Evolutionary conservation across 2,113 vertebrate genomes (phyloP).

Genomic region (Leptodactylus fuscus): DNA sequence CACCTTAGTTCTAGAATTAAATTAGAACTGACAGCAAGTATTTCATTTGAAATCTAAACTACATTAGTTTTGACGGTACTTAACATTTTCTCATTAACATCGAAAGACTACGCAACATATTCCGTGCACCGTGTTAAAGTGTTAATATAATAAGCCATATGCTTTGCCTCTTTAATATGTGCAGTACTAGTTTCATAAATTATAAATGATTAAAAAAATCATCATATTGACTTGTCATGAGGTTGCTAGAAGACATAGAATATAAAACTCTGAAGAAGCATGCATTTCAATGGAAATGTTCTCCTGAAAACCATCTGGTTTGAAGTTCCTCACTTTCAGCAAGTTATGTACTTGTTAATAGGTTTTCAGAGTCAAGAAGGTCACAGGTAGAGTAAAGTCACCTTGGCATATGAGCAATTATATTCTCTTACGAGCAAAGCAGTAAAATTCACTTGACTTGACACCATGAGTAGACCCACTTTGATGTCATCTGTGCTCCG

Average conservation of each 20-base stretch:
- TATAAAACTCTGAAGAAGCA: slow-evolving; percentile 12
- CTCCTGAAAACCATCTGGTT: slow-evolving; percentile 59
- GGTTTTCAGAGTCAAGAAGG: slow-evolving; percentile 72
- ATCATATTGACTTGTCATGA: slow-evolving; percentile 50
- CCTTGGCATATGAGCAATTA: slow-evolving; percentile 71
- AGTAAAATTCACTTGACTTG: slow-evolving; percentile 72
- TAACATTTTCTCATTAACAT: slow-evolving; percentile 37
- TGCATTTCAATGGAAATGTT: slow-evolving; percentile 47
- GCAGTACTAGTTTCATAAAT: slow-evolving; percentile 37
- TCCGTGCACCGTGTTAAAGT: not conserved
- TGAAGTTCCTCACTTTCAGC: slow-evolving; percentile 69
- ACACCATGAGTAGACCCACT: slow-evolving; percentile 66
- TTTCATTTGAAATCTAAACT: slow-evolving; percentile 18
- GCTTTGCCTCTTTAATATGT: slow-evolving; percentile 49
- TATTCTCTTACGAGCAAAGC: slow-evolving; percentile 66
- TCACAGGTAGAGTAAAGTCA: slow-evolving; percentile 70
- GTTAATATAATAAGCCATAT: slow-evolving; percentile 55
- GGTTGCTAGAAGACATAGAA: slow-evolving; percentile 26
- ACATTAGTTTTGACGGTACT: slow-evolving; percentile 22
- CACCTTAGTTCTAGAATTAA: not conserved
- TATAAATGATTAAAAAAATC: slow-evolving; percentile 48
- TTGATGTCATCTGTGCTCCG: slow-evolving; percentile 65
- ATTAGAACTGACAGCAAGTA: slow-evolving; percentile 23
- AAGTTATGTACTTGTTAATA: slow-evolving; percentile 73
- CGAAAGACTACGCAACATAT: slow-evolving; percentile 20